phyloP scores from a whole-genome alignment of 2,888 invertebrate species.

The Caradrina kadenii region DNA sequence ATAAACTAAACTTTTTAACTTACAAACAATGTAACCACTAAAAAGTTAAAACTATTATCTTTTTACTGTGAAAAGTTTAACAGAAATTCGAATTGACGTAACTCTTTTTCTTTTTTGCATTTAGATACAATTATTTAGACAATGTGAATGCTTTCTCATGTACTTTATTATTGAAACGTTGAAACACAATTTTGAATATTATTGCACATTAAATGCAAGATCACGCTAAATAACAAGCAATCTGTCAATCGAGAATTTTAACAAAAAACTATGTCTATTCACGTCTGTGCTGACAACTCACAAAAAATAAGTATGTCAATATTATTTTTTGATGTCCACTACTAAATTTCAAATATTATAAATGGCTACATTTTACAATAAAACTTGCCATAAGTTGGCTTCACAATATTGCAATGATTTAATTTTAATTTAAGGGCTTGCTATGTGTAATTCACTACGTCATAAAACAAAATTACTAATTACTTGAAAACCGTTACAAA shows the following conservation, averaged over 20 bases:
- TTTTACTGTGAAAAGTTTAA: not conserved
- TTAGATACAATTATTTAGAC: not conserved
- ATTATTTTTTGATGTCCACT: not conserved
- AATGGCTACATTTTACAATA: not conserved
- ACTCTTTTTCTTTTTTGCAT: not conserved
- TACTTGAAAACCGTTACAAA: not conserved
- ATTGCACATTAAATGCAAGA: constrained; percentile 11
- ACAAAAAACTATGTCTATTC: not conserved
- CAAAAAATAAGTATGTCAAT: not conserved
- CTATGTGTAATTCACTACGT: not conserved
- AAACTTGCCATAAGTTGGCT: not conserved
- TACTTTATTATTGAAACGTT: not conserved
- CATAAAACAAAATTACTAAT: not conserved
- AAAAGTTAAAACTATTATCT: not conserved
- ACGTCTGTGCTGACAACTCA: too few species aligned
- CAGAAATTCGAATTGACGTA: not conserved
- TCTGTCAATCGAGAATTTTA: constrained; percentile 17
- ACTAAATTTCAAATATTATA: not conserved
- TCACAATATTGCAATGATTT: constrained; percentile 1
- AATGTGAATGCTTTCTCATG: constrained; percentile 19
- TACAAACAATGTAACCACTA: too few species aligned
- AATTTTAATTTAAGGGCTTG: not conserved
- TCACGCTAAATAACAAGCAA: not conserved
- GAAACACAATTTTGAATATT: constrained; percentile 10
- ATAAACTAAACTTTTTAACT: not conserved